phyloP scores from a whole-genome alignment of 64 coral and sea anemone genomes.

The Pocillopora verrucosa region DNA sequence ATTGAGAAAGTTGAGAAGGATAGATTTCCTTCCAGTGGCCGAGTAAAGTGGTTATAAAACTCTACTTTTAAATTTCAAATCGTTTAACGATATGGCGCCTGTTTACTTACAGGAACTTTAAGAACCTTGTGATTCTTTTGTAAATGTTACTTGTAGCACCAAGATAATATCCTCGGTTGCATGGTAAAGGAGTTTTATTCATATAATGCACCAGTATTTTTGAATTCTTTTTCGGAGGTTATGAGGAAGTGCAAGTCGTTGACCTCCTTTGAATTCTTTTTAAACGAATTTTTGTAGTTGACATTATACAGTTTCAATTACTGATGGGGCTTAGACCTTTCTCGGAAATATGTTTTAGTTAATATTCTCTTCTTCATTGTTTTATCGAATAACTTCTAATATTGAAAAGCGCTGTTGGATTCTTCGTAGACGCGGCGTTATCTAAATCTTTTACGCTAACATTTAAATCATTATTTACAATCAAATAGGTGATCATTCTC shows the following conservation, averaged over 20 bases:
- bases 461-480: background rate
- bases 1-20: too few species aligned
- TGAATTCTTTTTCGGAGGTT: constrained; percentile 39
- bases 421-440: background rate
- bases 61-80: too few species aligned
- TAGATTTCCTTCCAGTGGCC: too few species aligned
- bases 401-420: background rate
- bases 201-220: constrained; percentile 23
- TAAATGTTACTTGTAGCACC: too few species aligned
- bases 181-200: constrained; percentile 36
- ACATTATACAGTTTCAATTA: background rate
- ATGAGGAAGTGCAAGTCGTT: constrained; percentile 47
- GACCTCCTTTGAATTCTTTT: constrained; percentile 49
- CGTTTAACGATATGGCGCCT: too few species aligned
- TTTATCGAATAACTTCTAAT: background rate
- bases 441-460: background rate
- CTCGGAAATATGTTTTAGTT: background rate
- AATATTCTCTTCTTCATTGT: background rate
- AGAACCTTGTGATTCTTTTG: too few species aligned
- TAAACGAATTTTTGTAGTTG: constrained; percentile 27
- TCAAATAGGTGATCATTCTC: too few species aligned
- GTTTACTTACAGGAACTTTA: too few species aligned
- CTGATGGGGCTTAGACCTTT: background rate
- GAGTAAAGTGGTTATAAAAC: too few species aligned
- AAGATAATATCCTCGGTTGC: background rate